Conservation (phyloP, 2,113 vertebrate species). For the Oreochromis tanganicae region DNA sequence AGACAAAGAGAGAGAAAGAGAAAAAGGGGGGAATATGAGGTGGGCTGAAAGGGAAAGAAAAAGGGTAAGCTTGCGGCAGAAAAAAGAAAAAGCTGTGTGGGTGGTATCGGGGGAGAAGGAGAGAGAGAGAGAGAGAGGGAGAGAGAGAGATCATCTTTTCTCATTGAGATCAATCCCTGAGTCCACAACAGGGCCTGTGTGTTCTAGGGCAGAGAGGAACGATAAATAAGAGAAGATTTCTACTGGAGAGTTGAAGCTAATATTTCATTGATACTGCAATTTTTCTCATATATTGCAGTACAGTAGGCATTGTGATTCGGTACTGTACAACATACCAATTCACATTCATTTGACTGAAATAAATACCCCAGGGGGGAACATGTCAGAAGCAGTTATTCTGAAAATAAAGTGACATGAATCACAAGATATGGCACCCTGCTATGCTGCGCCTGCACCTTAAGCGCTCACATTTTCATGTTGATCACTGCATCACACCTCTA, state of each 20-base stretch:
- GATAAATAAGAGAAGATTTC: background rate
- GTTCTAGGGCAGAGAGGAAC: background rate
- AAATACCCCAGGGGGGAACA: background rate
- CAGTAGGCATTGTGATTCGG: background rate
- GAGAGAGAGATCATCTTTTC: background rate
- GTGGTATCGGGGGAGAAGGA: background rate
- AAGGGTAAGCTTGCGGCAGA: background rate
- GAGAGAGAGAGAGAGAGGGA: background rate
- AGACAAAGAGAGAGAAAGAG: background rate
- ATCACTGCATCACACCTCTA: background rate
- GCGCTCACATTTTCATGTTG: background rate
- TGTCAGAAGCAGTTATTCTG: slow-evolving; percentile 22
- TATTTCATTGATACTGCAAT: background rate
- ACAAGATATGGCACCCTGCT: background rate
- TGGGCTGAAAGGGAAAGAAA: background rate
- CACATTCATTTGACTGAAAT: slow-evolving; percentile 12
- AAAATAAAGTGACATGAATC: slow-evolving; percentile 8
- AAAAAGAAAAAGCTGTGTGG: background rate
- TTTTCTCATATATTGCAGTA: background rate
- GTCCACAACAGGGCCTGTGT: slow-evolving; percentile 12
- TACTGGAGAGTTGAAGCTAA: background rate
- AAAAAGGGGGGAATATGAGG: background rate
- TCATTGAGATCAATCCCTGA: slow-evolving; percentile 12
- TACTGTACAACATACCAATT: background rate
- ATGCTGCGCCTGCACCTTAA: background rate